Evolutionary conservation across 1,140 invertebrate genomes (phyloP).

Genomic region (Oreohelix idahoensis): DNA sequence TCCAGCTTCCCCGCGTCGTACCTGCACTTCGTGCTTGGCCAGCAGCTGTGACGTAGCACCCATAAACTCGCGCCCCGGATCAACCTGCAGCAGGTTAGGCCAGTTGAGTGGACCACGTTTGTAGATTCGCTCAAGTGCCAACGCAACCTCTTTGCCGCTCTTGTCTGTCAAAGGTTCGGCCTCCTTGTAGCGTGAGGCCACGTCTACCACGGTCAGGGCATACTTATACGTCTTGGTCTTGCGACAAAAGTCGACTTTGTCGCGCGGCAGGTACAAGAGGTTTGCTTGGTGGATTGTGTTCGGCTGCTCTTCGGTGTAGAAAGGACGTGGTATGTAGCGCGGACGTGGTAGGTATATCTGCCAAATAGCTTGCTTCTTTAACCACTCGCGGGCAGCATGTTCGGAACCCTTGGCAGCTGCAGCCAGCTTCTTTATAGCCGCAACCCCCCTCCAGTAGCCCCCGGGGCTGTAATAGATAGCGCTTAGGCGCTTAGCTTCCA

Average conservation of each 20-base stretch:
- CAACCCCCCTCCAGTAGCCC: not conserved
- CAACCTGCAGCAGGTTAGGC: not conserved
- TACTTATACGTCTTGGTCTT: not conserved
- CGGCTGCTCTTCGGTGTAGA: constrained; percentile 27
- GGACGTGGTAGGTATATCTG: constrained; percentile 14
- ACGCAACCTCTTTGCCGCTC: not conserved
- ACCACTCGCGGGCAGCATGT: constrained; percentile 33
- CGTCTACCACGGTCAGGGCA: not conserved
- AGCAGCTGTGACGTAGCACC: not conserved
- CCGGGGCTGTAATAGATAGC: constrained; percentile 39
- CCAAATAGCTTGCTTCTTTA: constrained; percentile 47
- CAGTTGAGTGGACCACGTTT: not conserved
- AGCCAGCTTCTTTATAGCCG: constrained; percentile 41
- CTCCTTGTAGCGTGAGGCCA: not conserved
- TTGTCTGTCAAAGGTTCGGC: not conserved
- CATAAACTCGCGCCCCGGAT: constrained; percentile 1
- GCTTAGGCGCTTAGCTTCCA: not conserved
- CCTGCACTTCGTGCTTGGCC: not conserved
- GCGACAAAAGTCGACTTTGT: constrained; percentile 17
- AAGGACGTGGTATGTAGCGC: constrained; percentile 25
- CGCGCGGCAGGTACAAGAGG: constrained; percentile 46
- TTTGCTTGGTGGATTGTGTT: constrained; percentile 50
- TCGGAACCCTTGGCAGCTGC: constrained; percentile 23
- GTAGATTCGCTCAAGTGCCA: constrained; percentile 3
- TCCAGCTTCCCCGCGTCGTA: not conserved